Evolutionary conservation across 2,797 vertebrate genomes (phyloP).

Genomic region (Scolopax rusticola): DNA sequence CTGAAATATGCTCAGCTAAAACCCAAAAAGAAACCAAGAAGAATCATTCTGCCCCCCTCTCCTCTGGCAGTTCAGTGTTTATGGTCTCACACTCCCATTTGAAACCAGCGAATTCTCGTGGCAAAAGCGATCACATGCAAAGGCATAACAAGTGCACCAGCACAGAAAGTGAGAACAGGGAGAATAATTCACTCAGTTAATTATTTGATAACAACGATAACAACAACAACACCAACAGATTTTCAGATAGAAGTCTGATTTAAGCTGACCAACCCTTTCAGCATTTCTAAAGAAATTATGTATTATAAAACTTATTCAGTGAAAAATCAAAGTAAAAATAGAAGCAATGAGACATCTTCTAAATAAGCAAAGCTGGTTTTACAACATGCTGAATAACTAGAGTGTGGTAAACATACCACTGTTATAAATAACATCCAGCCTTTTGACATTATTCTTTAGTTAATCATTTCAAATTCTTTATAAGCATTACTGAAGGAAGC

Average conservation of each 20-base stretch:
- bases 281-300: conserved; percentile 19
- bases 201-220: background rate
- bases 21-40: background rate
- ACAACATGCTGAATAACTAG: conserved; percentile 46
- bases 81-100: background rate
- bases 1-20: background rate
- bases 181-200: background rate
- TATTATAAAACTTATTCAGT: conserved; percentile 48
- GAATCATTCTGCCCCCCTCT: background rate
- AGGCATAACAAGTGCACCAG: background rate
- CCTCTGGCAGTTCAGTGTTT: background rate
- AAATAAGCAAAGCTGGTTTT: conserved; percentile 69
- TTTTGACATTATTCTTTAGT: conserved; percentile 18
- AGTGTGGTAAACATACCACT: conserved; percentile 51
- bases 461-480: conserved; percentile 13
- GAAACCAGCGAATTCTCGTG: background rate
- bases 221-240: background rate
- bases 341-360: conserved; percentile 53
- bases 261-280: conserved; percentile 30
- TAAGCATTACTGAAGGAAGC: conserved; percentile 3
- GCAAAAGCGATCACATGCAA: background rate
- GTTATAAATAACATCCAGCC: conserved; percentile 58
- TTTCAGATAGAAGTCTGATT: conserved; percentile 29
- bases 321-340: conserved; percentile 67
- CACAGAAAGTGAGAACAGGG: background rate